Evolutionary conservation across 2,113 vertebrate genomes (phyloP), one percentile per base, ranked within the genome.

Genomic region (Ovis canadensis): DNA sequence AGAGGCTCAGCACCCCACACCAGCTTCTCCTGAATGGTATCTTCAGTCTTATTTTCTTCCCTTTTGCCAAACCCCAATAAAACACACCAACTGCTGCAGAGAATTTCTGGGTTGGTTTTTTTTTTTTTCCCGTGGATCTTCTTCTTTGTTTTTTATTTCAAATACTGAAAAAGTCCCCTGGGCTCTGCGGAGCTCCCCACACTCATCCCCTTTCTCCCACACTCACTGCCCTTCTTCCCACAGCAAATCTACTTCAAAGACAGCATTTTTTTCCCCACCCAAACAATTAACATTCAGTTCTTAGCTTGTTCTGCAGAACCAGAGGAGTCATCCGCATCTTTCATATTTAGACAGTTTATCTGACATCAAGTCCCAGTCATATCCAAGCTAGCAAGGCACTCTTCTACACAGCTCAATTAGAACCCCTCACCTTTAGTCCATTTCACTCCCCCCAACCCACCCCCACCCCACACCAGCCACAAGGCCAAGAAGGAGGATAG

Each of bases 41-140:
- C 67, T 92, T 71, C 78, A 67, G 43, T 25, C 43, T 88, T 31
- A 10, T 50, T 86, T 89, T 84, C 57, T 67, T 93, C 78, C 88
- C 90, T 64, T 45, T 87, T 43, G 60, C 93, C 91, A 84, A 94
- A 48, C 57, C 96, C 96, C 98, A 98, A 98, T 93, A 98, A 98
- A 97, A 96, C 93, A 98, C 96, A 97, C 94, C 97, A 97, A 96
- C 64, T 96, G 96, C 96, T 98, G 96, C 86, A 96, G 89, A 95
- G 81, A 83, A 91, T 94, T 97, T 98, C 95, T 96, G 78, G 71
- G 91, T 91, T 94, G 85, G 5, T 40, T 74, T 12, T 31, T 31
- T 62, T 21, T 84, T 88, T 54, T 21, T 86, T 84, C 96, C 74
- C 59, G 4, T 82, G 93, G 95, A 80, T 96, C 7, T 93, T 89